These are phyloP conservation scores for Rhinichthys klamathensis DNA, from an alignment of 2,113 vertebrate species.

Conservation along the genomic window DNA sequence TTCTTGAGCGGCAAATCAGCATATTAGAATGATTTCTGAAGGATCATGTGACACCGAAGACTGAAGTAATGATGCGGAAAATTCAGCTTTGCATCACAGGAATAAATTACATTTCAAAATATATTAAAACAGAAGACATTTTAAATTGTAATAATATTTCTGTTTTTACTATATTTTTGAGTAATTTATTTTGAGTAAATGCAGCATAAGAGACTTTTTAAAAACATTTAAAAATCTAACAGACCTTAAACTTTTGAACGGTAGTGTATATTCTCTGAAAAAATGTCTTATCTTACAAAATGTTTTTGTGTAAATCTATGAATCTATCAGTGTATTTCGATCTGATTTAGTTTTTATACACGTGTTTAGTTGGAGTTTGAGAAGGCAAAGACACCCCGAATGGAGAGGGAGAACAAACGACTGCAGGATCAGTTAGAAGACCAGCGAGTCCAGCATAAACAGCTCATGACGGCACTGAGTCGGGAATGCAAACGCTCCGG, in stretches of 20 bases:
- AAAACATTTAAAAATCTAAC: background rate
- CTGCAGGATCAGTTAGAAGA: slow-evolving; percentile 88
- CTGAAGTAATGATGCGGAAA: too few species aligned
- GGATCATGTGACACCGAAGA: too few species aligned
- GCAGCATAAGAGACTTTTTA: background rate
- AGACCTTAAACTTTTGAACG: too few species aligned
- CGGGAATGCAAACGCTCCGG: slow-evolving; percentile 94
- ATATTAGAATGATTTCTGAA: too few species aligned
- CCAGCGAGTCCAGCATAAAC: slow-evolving; percentile 89
- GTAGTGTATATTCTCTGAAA: too few species aligned
- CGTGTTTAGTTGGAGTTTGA: slow-evolving; percentile 90
- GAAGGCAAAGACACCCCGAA: slow-evolving; percentile 87
- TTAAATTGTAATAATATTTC: background rate
- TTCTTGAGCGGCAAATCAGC: too few species aligned
- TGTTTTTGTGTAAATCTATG: background rate
- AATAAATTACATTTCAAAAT: background rate
- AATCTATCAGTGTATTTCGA: background rate
- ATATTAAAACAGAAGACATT: background rate
- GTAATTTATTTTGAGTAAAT: background rate
- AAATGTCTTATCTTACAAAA: too few species aligned
- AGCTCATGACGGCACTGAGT: slow-evolving; percentile 88
- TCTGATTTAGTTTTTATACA: background rate
- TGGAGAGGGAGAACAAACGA: slow-evolving; percentile 91
- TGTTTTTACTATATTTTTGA: background rate
- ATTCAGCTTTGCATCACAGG: too few species aligned